These are phyloP conservation scores for Cryptocheilus praepositus DNA, from an alignment of 2,888 invertebrate species.

Conservation along the genomic window DNA sequence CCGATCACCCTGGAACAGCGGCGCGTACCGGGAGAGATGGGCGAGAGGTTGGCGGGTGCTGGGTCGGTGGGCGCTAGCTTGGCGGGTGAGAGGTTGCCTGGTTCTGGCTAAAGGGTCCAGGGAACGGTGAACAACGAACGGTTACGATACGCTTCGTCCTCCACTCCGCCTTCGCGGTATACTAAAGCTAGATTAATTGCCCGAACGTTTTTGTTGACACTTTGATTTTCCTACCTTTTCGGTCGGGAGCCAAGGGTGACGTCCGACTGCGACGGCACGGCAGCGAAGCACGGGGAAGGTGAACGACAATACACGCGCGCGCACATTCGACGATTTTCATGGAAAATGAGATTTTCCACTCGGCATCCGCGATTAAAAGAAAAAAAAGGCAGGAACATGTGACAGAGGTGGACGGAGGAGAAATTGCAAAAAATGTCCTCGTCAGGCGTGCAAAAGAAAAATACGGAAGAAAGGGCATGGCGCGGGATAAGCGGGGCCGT, in stretches of 20 bases:
- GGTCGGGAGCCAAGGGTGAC: not conserved
- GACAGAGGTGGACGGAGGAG: constrained; percentile 1
- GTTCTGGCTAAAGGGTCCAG: too few relatives aligned
- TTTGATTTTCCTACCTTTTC: constrained; percentile 14
- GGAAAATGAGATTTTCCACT: constrained; percentile 53
- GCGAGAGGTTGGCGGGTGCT: too few relatives aligned
- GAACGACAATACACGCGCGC: not conserved
- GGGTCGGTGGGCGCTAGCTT: too few relatives aligned
- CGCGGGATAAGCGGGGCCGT: constrained; percentile 25
- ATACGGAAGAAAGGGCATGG: constrained; percentile 28
- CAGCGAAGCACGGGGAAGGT: constrained; percentile 12
- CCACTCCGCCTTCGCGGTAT: not conserved
- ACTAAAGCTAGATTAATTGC: constrained; percentile 27
- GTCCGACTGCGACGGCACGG: constrained; percentile 8
- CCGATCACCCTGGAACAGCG: too few relatives aligned
- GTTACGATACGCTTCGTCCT: too few relatives aligned
- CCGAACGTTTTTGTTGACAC: constrained; percentile 8
- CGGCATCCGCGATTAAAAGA: constrained; percentile 22
- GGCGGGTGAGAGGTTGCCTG: too few relatives aligned
- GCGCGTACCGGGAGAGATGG: too few relatives aligned
- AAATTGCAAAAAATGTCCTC: constrained; percentile 33
- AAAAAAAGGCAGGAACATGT: not conserved
- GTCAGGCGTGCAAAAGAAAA: constrained; percentile 37
- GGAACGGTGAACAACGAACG: too few relatives aligned
- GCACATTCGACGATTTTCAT: constrained; percentile 40